A percentile compares a stretch with the other conserved stretches of the same genome.
These are phyloP conservation scores for Urosaurus nigricauda DNA, from an alignment of 2,797 vertebrate genomes.

Conservation along the genomic window DNA sequence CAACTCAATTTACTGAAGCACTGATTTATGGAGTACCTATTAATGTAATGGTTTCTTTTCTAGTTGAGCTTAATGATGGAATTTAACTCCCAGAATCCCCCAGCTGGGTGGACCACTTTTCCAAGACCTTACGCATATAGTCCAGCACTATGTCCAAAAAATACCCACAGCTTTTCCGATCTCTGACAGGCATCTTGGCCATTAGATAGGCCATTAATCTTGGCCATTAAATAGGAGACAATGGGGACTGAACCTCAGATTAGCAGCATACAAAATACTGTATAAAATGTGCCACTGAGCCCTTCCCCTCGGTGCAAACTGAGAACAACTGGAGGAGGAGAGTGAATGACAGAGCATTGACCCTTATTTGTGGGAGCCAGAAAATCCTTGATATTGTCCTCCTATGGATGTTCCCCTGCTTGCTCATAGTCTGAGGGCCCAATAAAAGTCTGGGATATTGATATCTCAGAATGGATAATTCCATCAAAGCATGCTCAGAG, in stretches of 20 bases:
- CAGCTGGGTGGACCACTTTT: too few relatives aligned
- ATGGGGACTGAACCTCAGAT: background rate
- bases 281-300: background rate
- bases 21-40: too few relatives aligned
- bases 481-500: background rate
- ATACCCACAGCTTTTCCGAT: background rate
- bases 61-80: too few relatives aligned
- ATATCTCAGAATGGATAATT: too few relatives aligned
- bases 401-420: background rate
- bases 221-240: background rate
- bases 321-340: background rate
- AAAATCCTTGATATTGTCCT: too few relatives aligned
- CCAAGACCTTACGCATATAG: background rate
- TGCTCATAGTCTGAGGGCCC: background rate
- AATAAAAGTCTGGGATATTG: background rate
- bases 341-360: background rate
- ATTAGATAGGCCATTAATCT: too few relatives aligned
- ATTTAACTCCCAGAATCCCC: too few relatives aligned
- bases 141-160: background rate
- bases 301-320: background rate
- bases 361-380: too few relatives aligned
- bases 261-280: too few relatives aligned
- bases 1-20: too few relatives aligned
- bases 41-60: too few relatives aligned
- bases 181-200: background rate